A percentile compares a stretch with the other conserved stretches of the same genome.
Conservation (phyloP, 2,797 vertebrate genomes). For the Poeciliopsis gracilis region DNA sequence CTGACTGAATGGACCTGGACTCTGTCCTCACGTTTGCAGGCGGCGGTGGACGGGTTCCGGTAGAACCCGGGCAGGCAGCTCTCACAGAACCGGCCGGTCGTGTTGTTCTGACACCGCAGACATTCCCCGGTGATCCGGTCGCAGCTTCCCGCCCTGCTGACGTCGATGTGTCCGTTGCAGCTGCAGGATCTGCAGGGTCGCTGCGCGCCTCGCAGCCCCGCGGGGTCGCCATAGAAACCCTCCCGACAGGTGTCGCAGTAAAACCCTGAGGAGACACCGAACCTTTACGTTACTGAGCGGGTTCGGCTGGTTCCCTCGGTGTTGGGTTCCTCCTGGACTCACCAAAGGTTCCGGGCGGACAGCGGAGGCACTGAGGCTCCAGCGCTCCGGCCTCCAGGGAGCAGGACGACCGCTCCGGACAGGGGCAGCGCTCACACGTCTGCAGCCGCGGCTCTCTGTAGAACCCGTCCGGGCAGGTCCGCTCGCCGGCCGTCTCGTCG, state of each 20-base stretch:
- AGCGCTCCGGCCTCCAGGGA: slow-evolving; percentile 61
- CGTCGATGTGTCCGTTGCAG: slow-evolving; percentile 84
- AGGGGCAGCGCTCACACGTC: slow-evolving; percentile 85
- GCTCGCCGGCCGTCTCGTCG: slow-evolving; percentile 81
- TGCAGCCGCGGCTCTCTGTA: slow-evolving; percentile 79
- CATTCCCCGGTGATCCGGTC: slow-evolving; percentile 84
- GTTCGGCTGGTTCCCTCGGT: background rate
- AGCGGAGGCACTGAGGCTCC: slow-evolving; percentile 82
- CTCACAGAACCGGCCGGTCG: slow-evolving; percentile 79
- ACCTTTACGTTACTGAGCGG: background rate
- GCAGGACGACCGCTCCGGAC: slow-evolving; percentile 80
- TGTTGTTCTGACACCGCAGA: slow-evolving; percentile 82
- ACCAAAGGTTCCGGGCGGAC: slow-evolving; percentile 87
- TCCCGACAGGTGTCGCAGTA: slow-evolving; percentile 87
- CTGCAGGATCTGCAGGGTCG: slow-evolving; percentile 82
- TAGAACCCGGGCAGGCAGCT: slow-evolving; percentile 81
- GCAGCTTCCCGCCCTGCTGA: slow-evolving; percentile 80
- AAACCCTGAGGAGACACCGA: slow-evolving; percentile 72
- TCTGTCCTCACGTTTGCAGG: slow-evolving; percentile 83
- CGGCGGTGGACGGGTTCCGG: slow-evolving; percentile 63
- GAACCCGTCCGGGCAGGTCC: slow-evolving; percentile 81
- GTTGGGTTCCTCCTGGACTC: slow-evolving; percentile 29
- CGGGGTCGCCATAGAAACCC: slow-evolving; percentile 88
- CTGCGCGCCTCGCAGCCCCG: slow-evolving; percentile 62
- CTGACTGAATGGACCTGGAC: too few relatives aligned